Evolutionary conservation across 2,888 invertebrate genomes (phyloP), one percentile per base, ranked within the genome.

Genomic region (Phengaris arion): DNA sequence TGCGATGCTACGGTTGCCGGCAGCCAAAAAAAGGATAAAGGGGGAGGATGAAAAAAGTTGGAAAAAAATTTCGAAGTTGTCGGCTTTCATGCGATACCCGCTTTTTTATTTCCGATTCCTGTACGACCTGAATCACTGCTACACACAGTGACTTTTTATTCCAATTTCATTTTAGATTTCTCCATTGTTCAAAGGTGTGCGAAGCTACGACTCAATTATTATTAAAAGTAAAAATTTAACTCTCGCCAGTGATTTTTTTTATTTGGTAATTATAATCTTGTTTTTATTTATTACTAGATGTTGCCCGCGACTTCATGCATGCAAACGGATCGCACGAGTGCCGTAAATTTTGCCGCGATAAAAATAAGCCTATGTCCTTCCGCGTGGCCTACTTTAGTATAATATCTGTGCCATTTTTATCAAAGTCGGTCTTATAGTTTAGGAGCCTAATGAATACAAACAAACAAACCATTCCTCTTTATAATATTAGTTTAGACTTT

Each of bases 71-170:
- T 22, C 80, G 80, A 82, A 83, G 82, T 85, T 83, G 86, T 85
- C 86, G 86, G 86, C 86, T 88, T 87, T 85, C 82, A 82, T 79
- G 81, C 84, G 85, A 85, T 85, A 84, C 84, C 81, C 81, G 82
- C 79, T 85, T 82, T 82, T 82, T 83, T 78, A 76, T 78, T 78
- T 77, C 76, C 75, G 74, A 78, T 78, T 78, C 78, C 77, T 77
- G 77, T 79, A 77, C 82, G 82, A 83, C 82, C 83, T 81, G 84
- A 85, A 84, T 85, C 85, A 83, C 81, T 83, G 84, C 83, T 79
- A 79, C 79, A 79, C 80, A 80, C 79, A 77, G 80, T 82, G 81
- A 82, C 84, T 81, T 77, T 79, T 80, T 76, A 79, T 79, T 80
- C 79, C 79, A 79, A 81, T 81, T 81, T 78, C 77, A 76, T 78